Evolutionary conservation across 2,888 invertebrate genomes (phyloP).

Genomic region (Tiliacea citrago): DNA sequence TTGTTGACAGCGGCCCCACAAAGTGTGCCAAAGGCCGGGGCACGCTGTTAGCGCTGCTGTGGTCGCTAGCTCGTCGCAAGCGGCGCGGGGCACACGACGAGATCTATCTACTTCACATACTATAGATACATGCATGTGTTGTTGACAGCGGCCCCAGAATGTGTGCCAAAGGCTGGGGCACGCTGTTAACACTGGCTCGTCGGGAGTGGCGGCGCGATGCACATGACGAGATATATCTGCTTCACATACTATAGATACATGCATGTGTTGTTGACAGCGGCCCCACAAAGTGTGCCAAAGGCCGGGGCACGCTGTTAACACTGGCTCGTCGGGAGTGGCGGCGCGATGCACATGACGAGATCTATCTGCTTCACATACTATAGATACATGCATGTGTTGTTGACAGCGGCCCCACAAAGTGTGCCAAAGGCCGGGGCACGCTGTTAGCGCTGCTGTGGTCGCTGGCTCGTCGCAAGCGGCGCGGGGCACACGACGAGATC

Average conservation of each 20-base stretch:
- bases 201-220: no score
- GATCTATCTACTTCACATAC: no score
- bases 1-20: slow-evolving; percentile 23
- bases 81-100: slow-evolving; percentile 42
- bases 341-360: not conserved
- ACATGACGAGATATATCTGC: no score
- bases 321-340: slow-evolving; percentile 75
- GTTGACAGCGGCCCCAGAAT: no score
- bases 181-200: no score
- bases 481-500: slow-evolving; percentile 73
- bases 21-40: no score
- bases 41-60: no score
- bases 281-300: slow-evolving; percentile 55
- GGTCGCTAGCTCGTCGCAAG: no score
- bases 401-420: slow-evolving; percentile 51
- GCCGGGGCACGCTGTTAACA: slow-evolving; percentile 71
- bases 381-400: not conserved
- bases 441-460: slow-evolving; percentile 78
- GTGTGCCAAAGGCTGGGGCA: no score
- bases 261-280: slow-evolving; percentile 14
- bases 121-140: no score
- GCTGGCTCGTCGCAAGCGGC: slow-evolving; percentile 80
- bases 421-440: slow-evolving; percentile 69
- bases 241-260: no score
- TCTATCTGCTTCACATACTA: not conserved